Evolutionary conservation across 1,140 invertebrate genomes (phyloP), one percentile per base, ranked within the genome.

Genomic region (Hesperophylax magnus): DNA sequence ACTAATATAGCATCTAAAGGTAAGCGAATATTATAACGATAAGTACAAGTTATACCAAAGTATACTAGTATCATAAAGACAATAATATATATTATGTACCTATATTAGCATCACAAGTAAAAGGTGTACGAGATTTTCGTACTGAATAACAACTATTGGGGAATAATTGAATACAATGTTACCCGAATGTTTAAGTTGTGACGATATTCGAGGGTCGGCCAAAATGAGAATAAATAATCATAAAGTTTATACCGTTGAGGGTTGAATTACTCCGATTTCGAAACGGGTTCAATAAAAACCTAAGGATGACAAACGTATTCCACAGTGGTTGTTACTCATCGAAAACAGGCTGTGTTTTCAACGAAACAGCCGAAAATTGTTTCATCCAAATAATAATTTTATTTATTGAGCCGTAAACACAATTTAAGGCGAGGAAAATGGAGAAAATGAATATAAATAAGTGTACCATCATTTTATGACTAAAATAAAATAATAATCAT

Each of bases 181-280:
- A 3, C 58, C 11, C 24, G 8, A 61, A 61, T 24, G 58, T 61
- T 22, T 24, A 61, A 61, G n/a, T 61, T 61, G 20, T 24, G 58
- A 61, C 24, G 14, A 61, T 61, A 61, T 61, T 61, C 58, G 58
- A 34, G 63, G 63, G 63, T 65, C 27, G 9, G 27, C 63, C 11
- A 27, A 27, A 31, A 17, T 22, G 8, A 27, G 27, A 27, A 34
- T 65, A 31, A 34, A 65, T 24, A 18, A 22, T 61, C 39, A 14
- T 47, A 24, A 61, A 61, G 58, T 61, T 61, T 22, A 61, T 20
- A 61, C n/a, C n/a, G 58, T 7, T 20, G 58, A 24, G n/a, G 58
- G 18, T 61, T 61, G 18, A 61, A 61, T 61, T 61, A 61, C 58
- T 61, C 17, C 58, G 24, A 61, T 61, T 61, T 61, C 18, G 58